Evolutionary conservation across 2,797 vertebrate genomes (phyloP), one percentile per base, ranked within the genome.

Genomic region (Pagetopsis macropterus): DNA sequence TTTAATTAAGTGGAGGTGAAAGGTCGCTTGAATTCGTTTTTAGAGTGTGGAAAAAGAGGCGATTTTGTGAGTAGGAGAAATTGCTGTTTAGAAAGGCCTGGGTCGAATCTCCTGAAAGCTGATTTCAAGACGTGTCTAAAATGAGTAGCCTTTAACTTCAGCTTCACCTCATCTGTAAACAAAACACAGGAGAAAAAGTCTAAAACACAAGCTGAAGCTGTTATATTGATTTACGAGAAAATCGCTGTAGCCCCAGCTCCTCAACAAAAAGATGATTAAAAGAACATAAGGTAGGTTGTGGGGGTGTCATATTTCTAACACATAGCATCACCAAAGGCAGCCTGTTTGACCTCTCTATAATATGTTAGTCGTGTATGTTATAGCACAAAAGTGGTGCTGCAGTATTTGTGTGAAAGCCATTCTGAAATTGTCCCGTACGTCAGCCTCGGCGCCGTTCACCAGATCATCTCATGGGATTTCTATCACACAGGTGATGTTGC

Each of bases 391-490:
- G 46, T n/a, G 44, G 33, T 33, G 23, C 51, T n/a, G 17, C 9
- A 31, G 27, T 65, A 23, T 72, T 49, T 19, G 21, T 64, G 72
- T 60, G 75, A 79, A 83, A 70, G 58, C 60, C 41, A 23, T 57
- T 78, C 66, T 75, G 66, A 80, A 21, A 82, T 63, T 79, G 76
- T 80, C 57, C 50, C 9, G 9, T 65, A 65, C 51, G 5, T 82
- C 55, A 59, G 55, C 61, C 68, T 62, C 12, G 1, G 66, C 17
- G 17, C 46, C 41, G 40, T 9, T 13, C 4, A 49, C 11, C 21
- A 71, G 40, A 64, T 78, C 50, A 78, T 76, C 85, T 81, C 72
- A 41, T 23, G 56, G 72, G 76, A 83, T 70, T 77, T 70, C 70
- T 65, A 72, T 79, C 69, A 72, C 67, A 63, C 54, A 65, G 66